Evolutionary conservation across 2,888 invertebrate species (phyloP).

Genomic region (Leucozona laternaria): DNA sequence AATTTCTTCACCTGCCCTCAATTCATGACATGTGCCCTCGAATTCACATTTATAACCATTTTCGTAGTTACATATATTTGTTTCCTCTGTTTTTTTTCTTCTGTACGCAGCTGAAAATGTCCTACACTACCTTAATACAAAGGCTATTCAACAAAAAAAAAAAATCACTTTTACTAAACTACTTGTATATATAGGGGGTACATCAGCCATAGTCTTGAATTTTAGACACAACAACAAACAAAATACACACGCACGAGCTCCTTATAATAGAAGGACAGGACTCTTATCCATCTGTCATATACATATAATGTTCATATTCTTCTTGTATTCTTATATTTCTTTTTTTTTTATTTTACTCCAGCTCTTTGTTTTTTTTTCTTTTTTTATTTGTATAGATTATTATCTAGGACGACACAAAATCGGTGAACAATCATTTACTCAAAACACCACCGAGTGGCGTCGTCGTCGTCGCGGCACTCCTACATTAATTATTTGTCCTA

Average conservation of each 20-base stretch:
- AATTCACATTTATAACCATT: conserved; percentile 60
- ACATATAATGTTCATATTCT: conserved; percentile 46
- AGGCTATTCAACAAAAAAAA: conserved; percentile 77
- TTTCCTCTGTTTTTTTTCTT: conserved; percentile 4
- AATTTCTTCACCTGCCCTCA: conserved; percentile 69
- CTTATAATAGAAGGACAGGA: conserved; percentile 56
- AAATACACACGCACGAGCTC: conserved; percentile 53
- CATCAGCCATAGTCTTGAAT: conserved; percentile 39
- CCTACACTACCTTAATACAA: conserved; percentile 52
- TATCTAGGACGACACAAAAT: conserved; percentile 60
- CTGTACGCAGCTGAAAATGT: conserved; percentile 65
- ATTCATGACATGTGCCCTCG: conserved; percentile 69
- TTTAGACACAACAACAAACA: conserved; percentile 32
- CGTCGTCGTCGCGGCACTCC: conserved; percentile 49
- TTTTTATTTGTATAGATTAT: conserved; percentile 1
- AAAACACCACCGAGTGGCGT: conserved; percentile 52
- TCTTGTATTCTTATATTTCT: conserved; percentile 31
- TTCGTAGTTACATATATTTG: background rate
- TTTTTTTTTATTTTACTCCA: background rate
- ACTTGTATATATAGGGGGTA: background rate
- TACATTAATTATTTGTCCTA: conserved; percentile 57
- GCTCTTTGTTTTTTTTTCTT: conserved; percentile 5
- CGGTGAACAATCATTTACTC: conserved; percentile 65
- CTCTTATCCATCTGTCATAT: conserved; percentile 72
- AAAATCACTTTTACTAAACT: conserved; percentile 64